Evolutionary conservation across 2,113 vertebrate genomes (phyloP).

Genomic region (Catharus minimus): DNA sequence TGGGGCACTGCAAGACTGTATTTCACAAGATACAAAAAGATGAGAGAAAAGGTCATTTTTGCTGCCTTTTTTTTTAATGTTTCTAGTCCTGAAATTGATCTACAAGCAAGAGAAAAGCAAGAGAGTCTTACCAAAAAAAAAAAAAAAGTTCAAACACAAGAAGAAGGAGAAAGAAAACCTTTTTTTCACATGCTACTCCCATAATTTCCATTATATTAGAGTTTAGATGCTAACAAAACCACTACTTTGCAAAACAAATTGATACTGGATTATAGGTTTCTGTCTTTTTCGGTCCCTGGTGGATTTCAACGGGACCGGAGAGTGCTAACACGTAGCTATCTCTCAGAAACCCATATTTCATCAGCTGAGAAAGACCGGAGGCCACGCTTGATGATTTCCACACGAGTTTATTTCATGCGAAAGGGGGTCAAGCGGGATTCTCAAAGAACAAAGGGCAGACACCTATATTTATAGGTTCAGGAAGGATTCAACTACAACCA

Average conservation of each 20-base stretch:
- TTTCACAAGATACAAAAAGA: constrained; percentile 55
- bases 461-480: too few relatives aligned
- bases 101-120: neutral
- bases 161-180: neutral
- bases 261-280: too few relatives aligned
- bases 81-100: neutral
- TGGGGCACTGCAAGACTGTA: constrained; percentile 40
- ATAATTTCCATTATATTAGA: neutral
- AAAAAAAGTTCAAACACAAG: neutral
- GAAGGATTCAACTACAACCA: too few relatives aligned
- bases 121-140: neutral
- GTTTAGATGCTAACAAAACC: neutral
- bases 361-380: too few relatives aligned
- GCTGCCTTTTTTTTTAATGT: neutral
- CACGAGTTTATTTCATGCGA: too few relatives aligned
- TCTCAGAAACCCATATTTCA: too few relatives aligned
- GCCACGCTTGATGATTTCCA: too few relatives aligned
- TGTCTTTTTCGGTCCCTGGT: too few relatives aligned
- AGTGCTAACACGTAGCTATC: too few relatives aligned
- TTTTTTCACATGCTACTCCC: neutral
- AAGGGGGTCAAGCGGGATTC: too few relatives aligned
- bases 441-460: too few relatives aligned
- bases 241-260: neutral
- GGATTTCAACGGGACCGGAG: too few relatives aligned
- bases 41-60: constrained; percentile 57